Base-by-base conservation (phyloP, 2,888 invertebrate species). In the Noctua fimbriata region DNA sequence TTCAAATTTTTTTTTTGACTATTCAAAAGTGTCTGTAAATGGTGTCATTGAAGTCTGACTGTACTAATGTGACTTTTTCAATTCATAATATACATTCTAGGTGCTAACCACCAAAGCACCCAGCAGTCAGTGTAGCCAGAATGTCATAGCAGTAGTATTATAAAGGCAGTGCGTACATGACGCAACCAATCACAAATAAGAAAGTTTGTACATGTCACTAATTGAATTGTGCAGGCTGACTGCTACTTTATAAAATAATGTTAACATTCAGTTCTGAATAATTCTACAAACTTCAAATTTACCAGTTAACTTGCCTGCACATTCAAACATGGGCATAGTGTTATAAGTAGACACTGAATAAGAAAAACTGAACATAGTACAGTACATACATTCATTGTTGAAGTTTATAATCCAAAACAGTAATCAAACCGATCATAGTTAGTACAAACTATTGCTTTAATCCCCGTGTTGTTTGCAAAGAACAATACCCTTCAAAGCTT, bases 341-440 rank as follows among this genome's bases (percentile, higher is more conserved):
- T 9, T 78, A 24, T n/a, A 77, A 32, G 36, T 47, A 44, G 24
- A 24, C 41, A 77, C 14, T 77, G 28, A 49, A 60, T 14, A 21
- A 52, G 7, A 69, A 52, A 71, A 71, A 47, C n/a, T 65, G 32
- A 71, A n/a, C 18, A 24, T 41, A 47, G 9, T 72, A 28, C 32
- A 65, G 32, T 28, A 24, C 47, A 69, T 52, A 55, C 47, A n/a
- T 58, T 58, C 52, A 69, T 65, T 84, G 81, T 81, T 81, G 28
- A 71, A 69, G 63, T 81, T 66, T 36, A 55, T 63, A 83, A 84
- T 69, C 24, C 66, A 73, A 76, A 67, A 83, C 47, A 41, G 69
- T 75, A 32, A 67, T 58, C 52, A 55, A 12, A 65, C 41, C 60
- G 63, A 73, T 69, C 71, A 10, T 69, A 71, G 69, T 71, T 63